Evolutionary conservation across 2,113 vertebrate species (phyloP).

Genomic region (Tragelaphus scriptus): DNA sequence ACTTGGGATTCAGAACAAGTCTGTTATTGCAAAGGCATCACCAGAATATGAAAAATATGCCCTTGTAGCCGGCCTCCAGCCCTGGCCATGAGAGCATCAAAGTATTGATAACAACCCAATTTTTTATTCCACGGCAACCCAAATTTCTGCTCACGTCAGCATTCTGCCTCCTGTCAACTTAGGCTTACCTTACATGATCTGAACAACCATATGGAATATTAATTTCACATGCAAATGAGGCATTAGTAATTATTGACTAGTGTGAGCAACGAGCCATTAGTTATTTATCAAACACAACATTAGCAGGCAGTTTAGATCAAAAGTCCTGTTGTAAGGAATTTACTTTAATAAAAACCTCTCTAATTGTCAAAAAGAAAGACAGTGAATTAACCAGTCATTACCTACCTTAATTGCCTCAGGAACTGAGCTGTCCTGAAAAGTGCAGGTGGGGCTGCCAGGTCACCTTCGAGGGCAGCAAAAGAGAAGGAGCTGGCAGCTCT

Average conservation of each 20-base stretch:
- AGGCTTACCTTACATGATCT: neutral
- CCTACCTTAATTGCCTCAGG: neutral
- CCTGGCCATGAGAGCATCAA: neutral
- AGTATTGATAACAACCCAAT: neutral
- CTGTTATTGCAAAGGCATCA: neutral
- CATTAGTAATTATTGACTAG: slow-evolving; percentile 30
- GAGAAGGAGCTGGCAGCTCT: neutral
- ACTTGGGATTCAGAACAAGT: neutral
- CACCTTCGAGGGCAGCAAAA: neutral
- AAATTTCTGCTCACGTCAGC: slow-evolving; percentile 17
- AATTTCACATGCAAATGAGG: slow-evolving; percentile 56
- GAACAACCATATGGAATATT: slow-evolving; percentile 27
- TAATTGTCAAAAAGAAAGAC: slow-evolving; percentile 50
- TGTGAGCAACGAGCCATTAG: slow-evolving; percentile 23
- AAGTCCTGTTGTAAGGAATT: slow-evolving; percentile 38
- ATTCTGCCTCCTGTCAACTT: neutral
- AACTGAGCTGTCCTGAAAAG: slow-evolving; percentile 23
- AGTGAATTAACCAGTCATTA: slow-evolving; percentile 26
- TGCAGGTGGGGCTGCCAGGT: neutral
- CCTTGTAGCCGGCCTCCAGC: neutral
- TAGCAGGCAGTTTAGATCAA: slow-evolving; percentile 47
- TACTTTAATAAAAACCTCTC: slow-evolving; percentile 23
- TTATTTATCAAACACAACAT: slow-evolving; percentile 58
- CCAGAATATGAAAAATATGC: neutral
- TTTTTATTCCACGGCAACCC: neutral